A percentile compares a stretch with the other conserved stretches of the same genome.
Evolutionary conservation across 1,140 invertebrate species (phyloP).

Genomic region (Arion vulgaris): DNA sequence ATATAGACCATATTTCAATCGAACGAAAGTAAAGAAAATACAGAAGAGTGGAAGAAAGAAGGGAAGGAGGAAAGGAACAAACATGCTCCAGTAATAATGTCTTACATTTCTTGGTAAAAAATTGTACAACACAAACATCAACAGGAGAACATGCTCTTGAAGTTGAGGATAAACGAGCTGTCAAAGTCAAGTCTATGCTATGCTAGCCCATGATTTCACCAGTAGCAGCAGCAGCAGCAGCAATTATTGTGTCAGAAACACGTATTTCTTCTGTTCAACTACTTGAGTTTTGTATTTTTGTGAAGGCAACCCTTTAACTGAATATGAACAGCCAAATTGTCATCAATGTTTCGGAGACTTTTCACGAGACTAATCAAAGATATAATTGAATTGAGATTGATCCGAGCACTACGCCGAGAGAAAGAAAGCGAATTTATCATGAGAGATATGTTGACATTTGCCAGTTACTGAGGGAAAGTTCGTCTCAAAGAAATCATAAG

Average conservation of each 20-base stretch:
- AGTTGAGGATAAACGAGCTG: no score
- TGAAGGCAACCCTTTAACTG: not conserved
- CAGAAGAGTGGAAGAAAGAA: no score
- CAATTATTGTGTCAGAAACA: not conserved
- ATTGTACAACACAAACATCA: no score
- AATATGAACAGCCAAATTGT: not conserved
- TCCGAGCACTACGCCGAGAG: not conserved
- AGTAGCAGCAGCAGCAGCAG: no score
- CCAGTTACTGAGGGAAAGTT: not conserved
- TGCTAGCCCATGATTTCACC: no score
- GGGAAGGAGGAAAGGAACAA: no score
- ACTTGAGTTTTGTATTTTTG: not conserved
- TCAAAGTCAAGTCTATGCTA: no score
- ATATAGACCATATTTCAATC: no score
- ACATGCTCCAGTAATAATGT: no score
- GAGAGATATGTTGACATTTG: not conserved
- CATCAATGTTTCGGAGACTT: not conserved
- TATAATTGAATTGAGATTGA: constrained; percentile 8
- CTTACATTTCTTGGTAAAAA: no score
- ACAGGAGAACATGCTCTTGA: no score
- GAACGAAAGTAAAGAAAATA: no score
- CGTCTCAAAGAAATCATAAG: not conserved
- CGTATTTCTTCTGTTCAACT: not conserved
- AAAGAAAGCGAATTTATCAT: constrained; percentile 2
- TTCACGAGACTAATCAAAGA: not conserved